Evolutionary conservation across 2,113 vertebrate genomes (phyloP), one percentile per base, ranked within the genome.

Genomic region (Cepphus grylle): DNA sequence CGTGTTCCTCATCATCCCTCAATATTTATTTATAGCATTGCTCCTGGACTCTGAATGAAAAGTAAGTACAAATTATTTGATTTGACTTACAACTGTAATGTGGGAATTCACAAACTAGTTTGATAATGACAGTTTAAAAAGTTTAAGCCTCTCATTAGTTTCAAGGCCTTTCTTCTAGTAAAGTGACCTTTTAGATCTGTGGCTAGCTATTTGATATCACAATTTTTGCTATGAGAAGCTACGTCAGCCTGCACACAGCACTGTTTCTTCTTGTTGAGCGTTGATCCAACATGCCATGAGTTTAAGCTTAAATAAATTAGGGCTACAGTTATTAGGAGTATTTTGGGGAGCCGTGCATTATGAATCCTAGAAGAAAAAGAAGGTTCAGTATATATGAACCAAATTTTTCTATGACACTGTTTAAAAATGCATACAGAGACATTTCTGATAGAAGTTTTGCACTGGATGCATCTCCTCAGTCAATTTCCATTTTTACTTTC

Each of bases 21-120:
- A 61, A 0, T 52, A 52, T 81, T 52, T 53, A 42, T 79, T 92
- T 79, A 15, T 52, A 69, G 47, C 27, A 15, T 79, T 90, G 34
- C 20, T 86, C 25, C 34, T 59, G 74, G 18, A 14, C 26, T 69
- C 11, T 80, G 53, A 80, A 36, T 90, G 53, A 52, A 80, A 93
- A 72, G 22, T 56, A 79, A 94, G 30, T n/a, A 30, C 20, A 63
- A 32, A 55, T 55, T 1, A 55, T 80, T 85, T 63, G n/a, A 82
- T 69, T 53, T 87, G 59, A 84, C 27, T 81, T 77, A 30, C 4
- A 62, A 38, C 65, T 82, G 76, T 34, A 69, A 82, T 53, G 36
- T 88, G 74, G 21, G 30, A 92, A 72, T 94, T 96, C 49, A 88
- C 49, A 86, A 82, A 34, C 53, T 90, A 34, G 52, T 82, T 96